phyloP scores from a whole-genome alignment of 2,797 vertebrate genomes.

The Dendrocincla tyrannina region DNA sequence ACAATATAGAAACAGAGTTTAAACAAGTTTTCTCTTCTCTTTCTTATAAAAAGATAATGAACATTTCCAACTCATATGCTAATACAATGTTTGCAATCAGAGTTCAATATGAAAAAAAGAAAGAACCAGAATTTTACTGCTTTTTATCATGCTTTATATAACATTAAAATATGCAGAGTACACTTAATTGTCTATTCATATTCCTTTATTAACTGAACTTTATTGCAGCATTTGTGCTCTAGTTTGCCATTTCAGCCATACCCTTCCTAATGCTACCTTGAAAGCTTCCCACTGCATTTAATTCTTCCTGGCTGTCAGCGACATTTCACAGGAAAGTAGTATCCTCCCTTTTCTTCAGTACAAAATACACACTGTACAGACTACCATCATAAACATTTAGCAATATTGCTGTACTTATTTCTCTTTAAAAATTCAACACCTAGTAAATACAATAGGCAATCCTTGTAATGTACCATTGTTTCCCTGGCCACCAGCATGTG shows the following conservation, averaged over 20 bases:
- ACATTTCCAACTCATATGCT: neutral
- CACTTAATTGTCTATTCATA: neutral
- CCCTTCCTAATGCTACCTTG: neutral
- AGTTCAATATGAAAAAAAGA: neutral
- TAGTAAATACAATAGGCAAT: neutral
- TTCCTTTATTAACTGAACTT: neutral
- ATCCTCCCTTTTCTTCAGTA: neutral
- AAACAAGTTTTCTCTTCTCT: neutral
- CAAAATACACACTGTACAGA: neutral
- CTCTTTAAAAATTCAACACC: neutral
- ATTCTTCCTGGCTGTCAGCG: neutral
- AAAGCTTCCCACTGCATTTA: neutral
- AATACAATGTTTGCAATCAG: neutral
- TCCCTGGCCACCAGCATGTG: neutral
- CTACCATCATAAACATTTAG: neutral
- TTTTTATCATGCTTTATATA: neutral
- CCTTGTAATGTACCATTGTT: neutral
- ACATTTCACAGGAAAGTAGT: neutral
- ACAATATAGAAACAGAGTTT: neutral
- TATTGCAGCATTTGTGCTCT: neutral
- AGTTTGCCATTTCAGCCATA: neutral
- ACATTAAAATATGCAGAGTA: neutral
- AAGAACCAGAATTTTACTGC: neutral
- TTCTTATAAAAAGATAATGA: neutral
- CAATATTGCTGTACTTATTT: neutral